These are phyloP conservation scores for Reticulitermes speratus DNA, from an alignment of 1,140 invertebrate species.

Conservation along the genomic window DNA sequence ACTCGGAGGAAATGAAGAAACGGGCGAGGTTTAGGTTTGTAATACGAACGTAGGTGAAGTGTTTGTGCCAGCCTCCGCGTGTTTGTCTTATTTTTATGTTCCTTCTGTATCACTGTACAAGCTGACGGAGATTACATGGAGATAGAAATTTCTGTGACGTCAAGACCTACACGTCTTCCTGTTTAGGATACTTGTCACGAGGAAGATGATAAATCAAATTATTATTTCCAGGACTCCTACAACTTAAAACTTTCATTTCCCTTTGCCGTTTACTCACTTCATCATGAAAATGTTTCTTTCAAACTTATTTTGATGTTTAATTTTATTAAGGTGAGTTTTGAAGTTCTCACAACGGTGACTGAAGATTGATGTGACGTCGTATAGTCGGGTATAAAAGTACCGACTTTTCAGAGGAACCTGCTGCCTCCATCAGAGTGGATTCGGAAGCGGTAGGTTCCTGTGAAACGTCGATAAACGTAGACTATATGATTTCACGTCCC, in stretches of 20 bases:
- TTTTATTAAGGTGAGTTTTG: too few species aligned
- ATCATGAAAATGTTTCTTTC: not conserved
- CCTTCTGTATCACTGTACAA: not conserved
- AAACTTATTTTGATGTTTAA: not conserved
- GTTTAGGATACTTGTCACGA: not conserved
- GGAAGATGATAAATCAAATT: not conserved
- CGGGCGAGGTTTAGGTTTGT: not conserved
- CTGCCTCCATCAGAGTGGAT: too few species aligned
- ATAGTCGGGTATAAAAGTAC: too few species aligned
- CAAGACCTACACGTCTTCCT: not conserved
- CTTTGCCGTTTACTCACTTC: not conserved
- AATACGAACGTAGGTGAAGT: not conserved
- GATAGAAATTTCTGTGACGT: not conserved
- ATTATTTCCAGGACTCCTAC: not conserved
- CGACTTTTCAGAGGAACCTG: too few species aligned
- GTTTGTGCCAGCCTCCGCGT: not conserved
- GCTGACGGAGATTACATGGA: not conserved
- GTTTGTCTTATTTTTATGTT: not conserved
- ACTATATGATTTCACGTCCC: too few species aligned
- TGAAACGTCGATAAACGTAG: too few species aligned
- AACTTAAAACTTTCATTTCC: not conserved
- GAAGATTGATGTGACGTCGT: too few species aligned
- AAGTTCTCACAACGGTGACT: too few species aligned
- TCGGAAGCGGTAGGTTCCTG: too few species aligned
- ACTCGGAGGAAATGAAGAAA: not conserved